Evolutionary conservation across 1,140 invertebrate species (phyloP), one percentile per base, ranked within the genome.

Genomic region (Hypothenemus hampei): DNA sequence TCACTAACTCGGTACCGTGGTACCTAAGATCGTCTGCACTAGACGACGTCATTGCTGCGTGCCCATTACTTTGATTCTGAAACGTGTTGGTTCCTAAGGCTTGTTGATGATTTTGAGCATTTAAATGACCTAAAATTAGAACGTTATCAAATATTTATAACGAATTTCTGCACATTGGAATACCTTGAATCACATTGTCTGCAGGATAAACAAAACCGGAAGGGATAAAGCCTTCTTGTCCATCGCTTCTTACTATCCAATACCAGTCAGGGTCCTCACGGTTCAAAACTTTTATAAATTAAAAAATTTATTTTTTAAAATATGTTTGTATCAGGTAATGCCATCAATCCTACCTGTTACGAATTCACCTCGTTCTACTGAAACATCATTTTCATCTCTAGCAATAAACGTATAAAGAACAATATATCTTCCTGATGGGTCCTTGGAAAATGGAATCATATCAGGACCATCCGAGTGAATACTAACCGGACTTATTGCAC

Each of bases 251-350:
- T 16, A 93, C 82, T 29, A 97, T 89, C 93, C 93, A 97, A 68
- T 89, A 94, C 93, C 93, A 96, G 69, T 96, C 91, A 0, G 89
- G 86, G 75, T 96, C 93, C 69, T 96, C 92, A 62, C 87, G 78
- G 73, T 97, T 97, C 8, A 97, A 73, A 1, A 96, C 90, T 71
- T 52, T 10, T 46, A 4, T 7, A 29, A 35, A 19, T 22, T 19
- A 33, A 45, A 36, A 29, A 41, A 24, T 44, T 46, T 18, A 37
- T 2, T 16, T 37, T 23, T 21, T 1, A 22, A 39, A 46, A 31
- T 13, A 6, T 21, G 22, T 43, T 8, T 22, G 23, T 1, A 43
- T 1, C 1, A 11, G 13, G 26, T 31, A 11, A 11, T 31, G 13
- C 13, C 13, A 31, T 31, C 10, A 1, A 31, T 31, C 19, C 57